These are phyloP conservation scores for Isaurus tuberculatus DNA, from an alignment of 92 coral and sea anemone species.

Conservation along the genomic window DNA sequence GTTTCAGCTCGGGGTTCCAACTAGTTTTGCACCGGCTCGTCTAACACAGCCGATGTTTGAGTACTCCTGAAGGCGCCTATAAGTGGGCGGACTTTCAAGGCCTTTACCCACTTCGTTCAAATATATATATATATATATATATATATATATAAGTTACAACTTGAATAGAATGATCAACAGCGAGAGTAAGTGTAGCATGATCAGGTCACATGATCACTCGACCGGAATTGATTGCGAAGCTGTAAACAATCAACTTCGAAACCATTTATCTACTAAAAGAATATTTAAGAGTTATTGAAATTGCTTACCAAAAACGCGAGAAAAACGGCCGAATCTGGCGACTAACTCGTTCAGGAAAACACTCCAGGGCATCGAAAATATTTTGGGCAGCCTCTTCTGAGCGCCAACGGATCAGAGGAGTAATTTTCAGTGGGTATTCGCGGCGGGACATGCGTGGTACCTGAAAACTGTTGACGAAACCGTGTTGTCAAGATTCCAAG, in stretches of 20 bases:
- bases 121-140: too few species aligned
- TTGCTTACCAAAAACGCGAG: not conserved
- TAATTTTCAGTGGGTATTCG: not conserved
- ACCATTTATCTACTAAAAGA: not conserved
- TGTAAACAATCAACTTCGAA: not conserved
- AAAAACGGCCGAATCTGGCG: not conserved
- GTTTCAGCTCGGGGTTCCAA: too few species aligned
- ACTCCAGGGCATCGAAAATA: not conserved
- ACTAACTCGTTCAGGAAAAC: not conserved
- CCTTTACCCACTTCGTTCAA: too few species aligned
- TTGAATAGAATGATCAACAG: too few species aligned
- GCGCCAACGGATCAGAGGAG: not conserved
- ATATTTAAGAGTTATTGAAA: not conserved
- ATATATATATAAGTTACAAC: too few species aligned
- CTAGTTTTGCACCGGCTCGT: too few species aligned
- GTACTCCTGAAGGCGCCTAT: too few species aligned
- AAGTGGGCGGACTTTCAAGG: too few species aligned
- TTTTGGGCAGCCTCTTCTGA: not conserved
- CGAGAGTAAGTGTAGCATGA: too few species aligned
- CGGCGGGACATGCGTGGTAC: not conserved
- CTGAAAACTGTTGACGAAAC: not conserved
- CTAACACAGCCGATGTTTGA: too few species aligned
- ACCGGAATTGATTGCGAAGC: not conserved
- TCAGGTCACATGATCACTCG: not conserved
- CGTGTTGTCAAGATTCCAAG: not conserved